Conservation (phyloP, 2,888 invertebrate genomes). For the Phyllotreta striolata region DNA sequence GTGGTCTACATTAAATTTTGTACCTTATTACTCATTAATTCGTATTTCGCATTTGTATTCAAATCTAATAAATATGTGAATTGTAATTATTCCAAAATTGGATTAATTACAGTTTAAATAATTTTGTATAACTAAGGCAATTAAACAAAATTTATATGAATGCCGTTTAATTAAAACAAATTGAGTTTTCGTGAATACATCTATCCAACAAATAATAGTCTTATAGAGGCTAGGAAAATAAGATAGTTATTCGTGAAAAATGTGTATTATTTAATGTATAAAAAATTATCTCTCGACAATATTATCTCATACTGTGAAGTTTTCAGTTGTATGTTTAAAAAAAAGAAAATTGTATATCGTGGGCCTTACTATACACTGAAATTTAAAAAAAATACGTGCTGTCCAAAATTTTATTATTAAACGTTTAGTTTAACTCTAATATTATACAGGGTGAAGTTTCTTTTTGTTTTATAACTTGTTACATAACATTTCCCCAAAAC, state of each 20-base stretch:
- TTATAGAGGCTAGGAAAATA: constrained; percentile 53
- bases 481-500: constrained; percentile 21
- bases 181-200: constrained; percentile 34
- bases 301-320: constrained; percentile 62
- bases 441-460: constrained; percentile 44
- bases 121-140: no score
- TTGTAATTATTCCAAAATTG: no score
- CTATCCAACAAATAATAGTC: constrained; percentile 40
- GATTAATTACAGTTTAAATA: no score
- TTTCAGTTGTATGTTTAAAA: constrained; percentile 62
- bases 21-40: no score
- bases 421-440: constrained; percentile 44
- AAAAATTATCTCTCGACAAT: constrained; percentile 61
- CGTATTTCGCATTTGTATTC: no score
- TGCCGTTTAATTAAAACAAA: constrained; percentile 15
- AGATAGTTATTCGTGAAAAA: constrained; percentile 53
- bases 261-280: constrained; percentile 56
- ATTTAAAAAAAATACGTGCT: constrained; percentile 60
- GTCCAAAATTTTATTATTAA: constrained; percentile 60
- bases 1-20: no score
- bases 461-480: constrained; percentile 10
- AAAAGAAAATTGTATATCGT: constrained; percentile 61
- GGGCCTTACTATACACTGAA: constrained; percentile 66
- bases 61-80: no score
- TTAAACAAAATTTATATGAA: neutral